A percentile compares a stretch with the other conserved stretches of the same genome.
Evolutionary conservation across 2,888 invertebrate species (phyloP).

Genomic region (Caenorhabditis angaria): DNA sequence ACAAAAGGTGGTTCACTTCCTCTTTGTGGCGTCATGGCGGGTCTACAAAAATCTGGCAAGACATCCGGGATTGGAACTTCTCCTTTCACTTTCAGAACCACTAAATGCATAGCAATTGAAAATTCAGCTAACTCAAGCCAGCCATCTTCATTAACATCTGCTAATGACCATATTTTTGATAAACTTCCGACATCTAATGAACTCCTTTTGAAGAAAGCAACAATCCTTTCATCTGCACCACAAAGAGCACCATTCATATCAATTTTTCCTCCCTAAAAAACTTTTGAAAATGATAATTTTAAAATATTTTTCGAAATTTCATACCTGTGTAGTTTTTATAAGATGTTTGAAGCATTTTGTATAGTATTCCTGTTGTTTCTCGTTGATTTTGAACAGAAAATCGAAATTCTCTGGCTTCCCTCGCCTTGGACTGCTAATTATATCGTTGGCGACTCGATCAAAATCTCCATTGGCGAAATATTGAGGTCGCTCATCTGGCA

Average conservation of each 20-base stretch:
- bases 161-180: slow-evolving; percentile 68
- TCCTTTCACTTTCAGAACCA: slow-evolving; percentile 70
- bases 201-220: slow-evolving; percentile 68
- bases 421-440: slow-evolving; percentile 52
- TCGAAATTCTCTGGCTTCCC: slow-evolving; percentile 25
- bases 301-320: slow-evolving; percentile 8
- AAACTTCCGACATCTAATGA: slow-evolving; percentile 58
- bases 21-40: slow-evolving; percentile 17
- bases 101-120: slow-evolving; percentile 71
- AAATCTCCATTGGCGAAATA: slow-evolving; percentile 61
- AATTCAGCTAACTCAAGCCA: slow-evolving; percentile 71
- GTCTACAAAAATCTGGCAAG: slow-evolving; percentile 53
- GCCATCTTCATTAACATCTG: slow-evolving; percentile 72
- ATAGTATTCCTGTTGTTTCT: slow-evolving; percentile 70
- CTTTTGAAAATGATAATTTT: not conserved
- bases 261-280: slow-evolving; percentile 40
- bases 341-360: slow-evolving; percentile 66
- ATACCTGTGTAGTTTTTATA: slow-evolving; percentile 53
- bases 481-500: slow-evolving; percentile 39
- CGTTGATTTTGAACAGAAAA: slow-evolving; percentile 61
- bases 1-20: not conserved
- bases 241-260: slow-evolving; percentile 59
- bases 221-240: slow-evolving; percentile 63
- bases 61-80: slow-evolving; percentile 58
- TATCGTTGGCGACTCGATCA: slow-evolving; percentile 54